Evolutionary conservation across 1,140 invertebrate species (phyloP), one percentile per base, ranked within the genome.

Genomic region (Drosophila suzukii): DNA sequence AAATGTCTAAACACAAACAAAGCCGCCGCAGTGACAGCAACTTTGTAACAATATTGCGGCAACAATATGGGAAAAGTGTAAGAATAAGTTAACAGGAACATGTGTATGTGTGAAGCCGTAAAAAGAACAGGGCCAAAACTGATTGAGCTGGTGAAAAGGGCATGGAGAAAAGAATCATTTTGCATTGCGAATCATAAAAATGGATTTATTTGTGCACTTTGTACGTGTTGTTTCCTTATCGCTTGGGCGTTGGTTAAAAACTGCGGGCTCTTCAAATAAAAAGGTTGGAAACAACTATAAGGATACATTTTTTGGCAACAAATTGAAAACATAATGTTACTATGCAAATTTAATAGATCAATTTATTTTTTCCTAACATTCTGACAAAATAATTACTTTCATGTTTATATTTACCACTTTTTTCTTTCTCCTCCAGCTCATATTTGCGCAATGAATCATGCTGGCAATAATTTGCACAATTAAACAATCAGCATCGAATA

Each of bases 1-100:
- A 88, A 88, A 88, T 79, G 55, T 88, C 82, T 86, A 86, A 86
- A 65, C 83, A 78, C 58, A 71, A 81, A 72, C 80, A 82, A 74
- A 63, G 63, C 59, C 53, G 58, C 60, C 61, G 62, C 39, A 73
- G 63, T 61, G 82, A 83, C 59, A 66, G 44, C 46, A 80, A 75
- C 53, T 62, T 51, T 72, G 54, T 62, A 75, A 10, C 55, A 24
- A 32, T 54, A 53, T 8, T 53, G 39, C 24, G 46, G 57, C 68
- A 60, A 73, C 68, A 73, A 73, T 62, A 55, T 73, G 15, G 44
- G 39, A 39, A 67, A 56, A 61, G 54, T 59, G 60, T 76, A 36
- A 41, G 43, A 39, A 58, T 49, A 71, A 71, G 43, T 58, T 71
- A 36, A 72, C 27, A 49, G 36, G 30, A 58, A 51, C 55, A 79